phyloP scores from a whole-genome alignment of 2,888 invertebrate genomes.

The Drosophila paramelanica region DNA sequence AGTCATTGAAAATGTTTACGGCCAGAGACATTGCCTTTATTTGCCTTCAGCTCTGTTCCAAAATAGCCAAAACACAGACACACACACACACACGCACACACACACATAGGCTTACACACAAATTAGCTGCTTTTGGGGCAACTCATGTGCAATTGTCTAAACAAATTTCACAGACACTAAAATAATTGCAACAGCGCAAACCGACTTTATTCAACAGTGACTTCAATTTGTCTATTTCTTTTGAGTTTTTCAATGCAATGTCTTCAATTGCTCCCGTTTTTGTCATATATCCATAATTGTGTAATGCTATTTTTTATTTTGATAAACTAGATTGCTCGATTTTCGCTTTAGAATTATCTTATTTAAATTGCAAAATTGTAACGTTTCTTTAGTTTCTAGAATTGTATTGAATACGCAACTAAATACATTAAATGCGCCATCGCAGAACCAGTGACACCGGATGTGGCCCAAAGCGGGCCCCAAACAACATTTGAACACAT shows the following conservation, averaged over 20 bases:
- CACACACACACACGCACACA: constrained; percentile 5
- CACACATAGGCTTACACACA: constrained; percentile 13
- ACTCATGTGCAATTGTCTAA: constrained; percentile 54
- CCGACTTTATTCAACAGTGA: constrained; percentile 11
- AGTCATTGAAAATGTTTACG: constrained; percentile 80
- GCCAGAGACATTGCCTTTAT: constrained; percentile 44
- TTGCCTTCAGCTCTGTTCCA: constrained; percentile 60
- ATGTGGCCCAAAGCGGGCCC: constrained; percentile 15
- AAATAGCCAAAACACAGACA: constrained; percentile 51
- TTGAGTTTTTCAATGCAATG: no score
- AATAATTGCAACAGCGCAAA: constrained; percentile 49
- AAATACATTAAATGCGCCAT: background rate
- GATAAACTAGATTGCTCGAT: no score
- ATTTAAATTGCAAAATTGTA: background rate
- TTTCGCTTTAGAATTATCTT: no score
- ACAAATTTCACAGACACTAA: constrained; percentile 46
- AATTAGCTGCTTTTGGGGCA: constrained; percentile 53
- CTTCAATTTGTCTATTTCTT: constrained; percentile 5
- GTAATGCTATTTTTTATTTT: no score
- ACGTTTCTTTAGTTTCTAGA: background rate
- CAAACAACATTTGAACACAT: background rate
- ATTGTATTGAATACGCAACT: constrained; percentile 1
- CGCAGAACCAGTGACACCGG: constrained; percentile 4
- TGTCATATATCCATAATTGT: no score
- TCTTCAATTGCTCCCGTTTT: no score